These are phyloP conservation scores for Collichthys lucidus DNA, from an alignment of 2,113 vertebrate species.

Conservation along the genomic window DNA sequence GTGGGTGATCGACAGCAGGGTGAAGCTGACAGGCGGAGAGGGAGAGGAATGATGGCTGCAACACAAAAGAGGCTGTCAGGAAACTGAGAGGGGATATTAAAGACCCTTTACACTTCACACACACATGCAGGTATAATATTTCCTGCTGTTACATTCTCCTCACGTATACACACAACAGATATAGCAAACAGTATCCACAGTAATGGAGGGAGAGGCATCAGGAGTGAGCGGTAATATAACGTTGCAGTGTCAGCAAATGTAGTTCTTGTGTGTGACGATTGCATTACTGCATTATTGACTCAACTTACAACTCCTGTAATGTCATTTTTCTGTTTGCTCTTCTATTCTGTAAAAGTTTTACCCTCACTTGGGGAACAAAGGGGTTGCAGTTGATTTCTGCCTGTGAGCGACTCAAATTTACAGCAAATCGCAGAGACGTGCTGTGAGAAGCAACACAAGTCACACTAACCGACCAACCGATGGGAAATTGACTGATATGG, in stretches of 20 bases:
- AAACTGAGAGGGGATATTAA: slow-evolving; percentile 23
- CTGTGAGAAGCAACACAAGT: not conserved
- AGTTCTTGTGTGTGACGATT: slow-evolving; percentile 13
- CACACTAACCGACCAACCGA: not conserved
- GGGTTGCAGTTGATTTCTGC: slow-evolving; percentile 36
- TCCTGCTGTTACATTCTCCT: not conserved
- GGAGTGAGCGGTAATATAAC: slow-evolving; percentile 15
- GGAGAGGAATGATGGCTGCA: slow-evolving; percentile 48
- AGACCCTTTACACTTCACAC: slow-evolving; percentile 1
- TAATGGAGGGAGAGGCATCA: slow-evolving; percentile 14
- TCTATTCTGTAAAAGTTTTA: not conserved
- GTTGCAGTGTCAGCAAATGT: slow-evolving; percentile 43
- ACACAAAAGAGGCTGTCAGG: not conserved
- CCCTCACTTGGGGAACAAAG: not conserved
- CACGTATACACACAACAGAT: slow-evolving; percentile 9
- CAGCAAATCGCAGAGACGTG: slow-evolving; percentile 8
- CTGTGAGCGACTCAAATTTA: not conserved
- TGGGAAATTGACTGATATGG: not conserved
- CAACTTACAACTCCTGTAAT: not conserved
- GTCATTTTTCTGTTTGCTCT: slow-evolving; percentile 1
- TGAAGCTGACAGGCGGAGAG: slow-evolving; percentile 26
- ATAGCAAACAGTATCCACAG: slow-evolving; percentile 1
- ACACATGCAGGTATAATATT: not conserved
- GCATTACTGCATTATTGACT: slow-evolving; percentile 17
- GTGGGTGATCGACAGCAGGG: slow-evolving; percentile 7